A percentile compares a stretch with the other conserved stretches of the same genome.
These are phyloP conservation scores for Phoenicopterus ruber DNA, from an alignment of 2,113 vertebrate species.

Conservation along the genomic window DNA sequence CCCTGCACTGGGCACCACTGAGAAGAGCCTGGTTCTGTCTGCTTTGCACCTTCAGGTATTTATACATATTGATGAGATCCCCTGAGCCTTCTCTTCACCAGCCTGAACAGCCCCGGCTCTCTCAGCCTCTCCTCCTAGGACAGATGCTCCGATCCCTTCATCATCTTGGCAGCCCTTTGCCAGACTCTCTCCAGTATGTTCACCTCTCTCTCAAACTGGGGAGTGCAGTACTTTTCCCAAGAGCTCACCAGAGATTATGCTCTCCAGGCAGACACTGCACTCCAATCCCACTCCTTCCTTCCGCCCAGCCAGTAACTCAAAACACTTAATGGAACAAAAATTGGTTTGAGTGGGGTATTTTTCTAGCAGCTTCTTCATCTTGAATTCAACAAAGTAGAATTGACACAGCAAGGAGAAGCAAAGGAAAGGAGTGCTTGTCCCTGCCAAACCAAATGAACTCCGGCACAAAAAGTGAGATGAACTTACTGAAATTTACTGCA, in stretches of 20 bases:
- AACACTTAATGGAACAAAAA: too few species aligned
- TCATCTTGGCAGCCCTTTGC: background rate
- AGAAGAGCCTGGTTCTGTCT: background rate
- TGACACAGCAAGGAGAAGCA: conserved; percentile 31
- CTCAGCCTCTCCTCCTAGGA: background rate
- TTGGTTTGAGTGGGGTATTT: background rate
- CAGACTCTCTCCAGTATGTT: background rate
- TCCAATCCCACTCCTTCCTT: background rate
- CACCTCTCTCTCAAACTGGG: background rate
- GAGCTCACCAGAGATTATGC: background rate
- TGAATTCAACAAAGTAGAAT: background rate
- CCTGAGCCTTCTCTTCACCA: background rate
- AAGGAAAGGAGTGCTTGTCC: conserved; percentile 3
- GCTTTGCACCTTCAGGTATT: background rate
- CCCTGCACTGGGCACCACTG: background rate
- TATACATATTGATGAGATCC: background rate
- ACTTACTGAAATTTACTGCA: background rate
- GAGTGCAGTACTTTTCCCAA: background rate
- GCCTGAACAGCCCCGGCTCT: background rate
- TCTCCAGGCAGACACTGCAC: background rate
- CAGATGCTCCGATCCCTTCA: background rate
- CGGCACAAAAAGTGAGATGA: background rate
- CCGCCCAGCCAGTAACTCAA: background rate
- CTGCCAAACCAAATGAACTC: background rate
- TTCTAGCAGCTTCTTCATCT: background rate